Evolutionary conservation across 2,888 invertebrate species (phyloP).

Genomic region (Mactromeris polynyma): DNA sequence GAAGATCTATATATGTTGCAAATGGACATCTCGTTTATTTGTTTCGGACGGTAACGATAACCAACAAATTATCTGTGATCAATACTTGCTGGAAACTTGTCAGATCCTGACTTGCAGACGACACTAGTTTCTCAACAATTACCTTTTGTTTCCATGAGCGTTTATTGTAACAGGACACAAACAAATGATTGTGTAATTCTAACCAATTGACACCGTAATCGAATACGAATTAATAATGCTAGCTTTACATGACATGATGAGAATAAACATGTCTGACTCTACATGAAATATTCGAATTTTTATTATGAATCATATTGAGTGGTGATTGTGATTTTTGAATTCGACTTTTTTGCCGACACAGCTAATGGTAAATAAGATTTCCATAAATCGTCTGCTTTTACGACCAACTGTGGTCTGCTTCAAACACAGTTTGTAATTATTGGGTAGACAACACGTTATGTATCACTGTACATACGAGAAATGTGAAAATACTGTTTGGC

Average conservation of each 20-base stretch:
- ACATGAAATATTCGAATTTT: neutral
- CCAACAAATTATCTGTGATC: slow-evolving; percentile 20
- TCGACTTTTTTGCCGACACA: neutral
- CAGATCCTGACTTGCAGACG: neutral
- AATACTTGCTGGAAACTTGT: neutral
- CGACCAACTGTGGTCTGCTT: neutral
- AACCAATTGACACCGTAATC: neutral
- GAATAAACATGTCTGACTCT: neutral
- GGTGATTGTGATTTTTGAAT: neutral
- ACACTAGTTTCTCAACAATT: neutral
- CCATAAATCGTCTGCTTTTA: neutral
- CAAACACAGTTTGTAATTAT: neutral
- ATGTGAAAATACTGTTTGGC: neutral
- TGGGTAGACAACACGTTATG: neutral
- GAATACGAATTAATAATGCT: neutral
- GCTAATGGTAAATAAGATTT: neutral
- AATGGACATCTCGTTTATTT: slow-evolving; percentile 15
- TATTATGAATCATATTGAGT: neutral
- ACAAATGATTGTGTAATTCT: slow-evolving; percentile 6
- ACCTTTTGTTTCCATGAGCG: neutral
- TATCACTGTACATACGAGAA: neutral
- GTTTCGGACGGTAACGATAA: neutral
- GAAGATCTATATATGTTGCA: slow-evolving; percentile 12
- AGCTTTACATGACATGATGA: neutral
- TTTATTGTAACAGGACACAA: neutral